Base-by-base conservation (phyloP, 2,888 invertebrate species). In the Caenorhabditis afra region DNA sequence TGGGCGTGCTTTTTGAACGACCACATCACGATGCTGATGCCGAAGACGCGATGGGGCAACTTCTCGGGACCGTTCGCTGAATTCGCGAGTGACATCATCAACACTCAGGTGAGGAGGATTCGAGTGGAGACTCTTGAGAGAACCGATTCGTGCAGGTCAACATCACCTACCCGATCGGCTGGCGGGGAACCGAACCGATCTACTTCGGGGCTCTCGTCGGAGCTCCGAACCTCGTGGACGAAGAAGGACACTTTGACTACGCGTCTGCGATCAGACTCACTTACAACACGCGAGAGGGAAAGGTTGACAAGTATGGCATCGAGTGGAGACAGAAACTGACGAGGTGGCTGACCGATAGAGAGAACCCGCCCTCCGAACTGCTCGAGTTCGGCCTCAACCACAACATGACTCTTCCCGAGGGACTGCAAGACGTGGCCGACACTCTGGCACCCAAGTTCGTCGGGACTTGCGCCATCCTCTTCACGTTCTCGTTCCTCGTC, bases 21-120 rank as follows among this genome's bases (percentile, higher is more conserved):
- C 20, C 90, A 90, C 71, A 79, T 90, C 29, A 83, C 83, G 5
- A 87, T 90, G 87, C 94, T 95, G 11, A 87, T 88, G 85, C 89
- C 89, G 3, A 83, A 83, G 44, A 79, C 66, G n/a, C 22, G 81
- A 52, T 90, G 87, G 89, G 87, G 87, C 12, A 87, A 84, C 65
- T 88, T 88, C 58, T 80, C 85, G 8, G 85, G 82, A n/a, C 73
- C 85, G 35, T 80, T 89, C 44, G 89, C 86, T 4, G 88, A 87
- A 44, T 85, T 89, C 12, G 89, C 89, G 3, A 84, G 82, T 64
- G 86, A 89, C 49, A 89, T 89, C 55, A 88, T 89, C 73, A 85
- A 87, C 47, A 81, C 81, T 18, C 88, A 89, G 79, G 87, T 87
- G 29, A 88, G 87, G 29, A 88, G 87, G 7, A 29, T 7, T 29